phyloP scores from a whole-genome alignment of 2,888 invertebrate species.

The Leptinotarsa juncta region DNA sequence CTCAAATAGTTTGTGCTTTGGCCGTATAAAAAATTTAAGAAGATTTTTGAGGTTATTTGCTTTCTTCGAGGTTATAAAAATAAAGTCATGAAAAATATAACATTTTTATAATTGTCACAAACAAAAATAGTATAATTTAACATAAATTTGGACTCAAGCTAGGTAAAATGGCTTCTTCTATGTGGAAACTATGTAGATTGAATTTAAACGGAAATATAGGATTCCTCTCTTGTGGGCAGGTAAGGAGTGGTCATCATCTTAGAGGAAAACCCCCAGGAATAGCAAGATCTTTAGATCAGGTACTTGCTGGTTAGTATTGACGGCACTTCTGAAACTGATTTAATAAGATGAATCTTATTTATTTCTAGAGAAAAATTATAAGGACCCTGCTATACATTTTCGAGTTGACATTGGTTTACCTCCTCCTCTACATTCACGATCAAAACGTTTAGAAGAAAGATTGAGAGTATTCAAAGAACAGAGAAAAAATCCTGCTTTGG shows the following conservation, averaged over 20 bases:
- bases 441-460: constrained; percentile 66
- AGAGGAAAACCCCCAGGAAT: constrained; percentile 79
- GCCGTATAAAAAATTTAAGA: no score
- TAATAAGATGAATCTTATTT: background rate
- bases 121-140: background rate
- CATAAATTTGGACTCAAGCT: background rate
- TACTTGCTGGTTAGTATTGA: constrained; percentile 71
- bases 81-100: no score
- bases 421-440: constrained; percentile 59
- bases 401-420: constrained; percentile 77
- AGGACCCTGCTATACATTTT: constrained; percentile 70
- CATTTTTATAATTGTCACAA: background rate
- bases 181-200: constrained; percentile 45
- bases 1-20: no score
- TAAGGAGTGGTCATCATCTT: constrained; percentile 70
- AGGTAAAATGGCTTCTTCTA: constrained; percentile 43
- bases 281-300: constrained; percentile 76
- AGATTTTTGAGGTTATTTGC: no score
- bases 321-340: background rate
- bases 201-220: constrained; percentile 48
- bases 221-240: constrained; percentile 40
- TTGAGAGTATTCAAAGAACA: constrained; percentile 70
- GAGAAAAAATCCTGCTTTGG: constrained; percentile 69
- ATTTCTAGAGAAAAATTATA: constrained; percentile 64
- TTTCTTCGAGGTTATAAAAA: no score